Evolutionary conservation across 2,888 invertebrate species (phyloP), one percentile per base, ranked within the genome.

Genomic region (Drosophila buzzatii): DNA sequence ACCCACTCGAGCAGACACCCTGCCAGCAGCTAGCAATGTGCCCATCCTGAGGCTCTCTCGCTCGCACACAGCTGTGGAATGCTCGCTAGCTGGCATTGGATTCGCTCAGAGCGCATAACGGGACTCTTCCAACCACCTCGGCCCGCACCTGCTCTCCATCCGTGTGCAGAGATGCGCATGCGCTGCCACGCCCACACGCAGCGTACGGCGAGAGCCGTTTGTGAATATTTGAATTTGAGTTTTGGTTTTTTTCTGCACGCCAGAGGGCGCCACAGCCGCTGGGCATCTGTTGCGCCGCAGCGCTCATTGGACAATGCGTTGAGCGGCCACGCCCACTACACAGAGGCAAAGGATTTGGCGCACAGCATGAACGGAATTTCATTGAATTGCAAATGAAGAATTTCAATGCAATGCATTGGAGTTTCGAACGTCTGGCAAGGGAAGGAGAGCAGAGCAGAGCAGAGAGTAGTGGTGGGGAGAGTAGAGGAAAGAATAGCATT

Each of bases 181-280:
- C 83, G 89, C 87, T 84, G 91, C 69, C 91, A 91, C 93, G 93
- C 93, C 93, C 84, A 84, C 89, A 76, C 82, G 84, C 73, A 45
- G 2, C 57, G 61, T 27, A 67, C 42, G 53, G 53, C 20, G 44
- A 27, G 57, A 69, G 70, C 31, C 41, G 44, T 27, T 27, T 44
- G 57, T 55, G 33, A 16, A 42, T 55, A 74, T 57, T 70, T 77
- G 72, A 18, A 76, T 67, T 47, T 53, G 9, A 5, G 8, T 18
- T 49, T 59, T 49, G 35, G 10, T 57, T 58, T 45, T 27, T 39
- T 16, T 39, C 33, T 70, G 53, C 42, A 20, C 70, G 64, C 12
- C 63, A 67, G 75, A 69, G 74, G 73, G 67, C 70, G 84, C 72
- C 71, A 70, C 61, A 51, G 81, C 77, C 64, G 77, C 75, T 73